Percentiles rank a stretch among this genome's conserved stretches.
These are phyloP conservation scores for Hemicrepidius hirtus DNA, from an alignment of 2,888 invertebrate species.

Conservation along the genomic window DNA sequence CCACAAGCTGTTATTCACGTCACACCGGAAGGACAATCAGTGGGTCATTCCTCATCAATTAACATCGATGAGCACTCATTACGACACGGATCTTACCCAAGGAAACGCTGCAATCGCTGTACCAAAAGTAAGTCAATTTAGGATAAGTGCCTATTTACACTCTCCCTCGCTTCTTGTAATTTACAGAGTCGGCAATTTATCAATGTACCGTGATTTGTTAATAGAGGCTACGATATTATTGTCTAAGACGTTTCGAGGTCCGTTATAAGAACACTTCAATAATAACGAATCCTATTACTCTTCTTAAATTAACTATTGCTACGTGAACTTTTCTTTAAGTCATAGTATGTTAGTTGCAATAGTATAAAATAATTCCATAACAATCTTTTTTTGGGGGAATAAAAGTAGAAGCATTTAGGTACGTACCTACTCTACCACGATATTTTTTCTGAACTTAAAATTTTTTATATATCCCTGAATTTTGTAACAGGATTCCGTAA, in stretches of 20 bases:
- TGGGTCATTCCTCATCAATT: conserved; percentile 53
- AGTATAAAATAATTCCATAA: no score
- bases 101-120: conserved; percentile 68
- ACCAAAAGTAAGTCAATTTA: conserved; percentile 66
- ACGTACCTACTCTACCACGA: no score
- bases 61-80: conserved; percentile 68
- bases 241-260: conserved; percentile 56
- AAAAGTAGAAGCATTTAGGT: neutral
- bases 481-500: no score
- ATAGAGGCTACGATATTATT: conserved; percentile 62
- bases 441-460: no score
- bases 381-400: no score
- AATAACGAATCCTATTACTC: conserved; percentile 40
- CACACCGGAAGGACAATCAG: conserved; percentile 60
- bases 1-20: conserved; percentile 64
- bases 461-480: no score
- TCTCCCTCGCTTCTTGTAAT: conserved; percentile 52
- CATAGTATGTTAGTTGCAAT: no score
- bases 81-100: conserved; percentile 69
- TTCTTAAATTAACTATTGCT: conserved; percentile 40
- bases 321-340: conserved; percentile 23
- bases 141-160: conserved; percentile 52
- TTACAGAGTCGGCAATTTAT: conserved; percentile 57
- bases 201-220: conserved; percentile 63
- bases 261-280: conserved; percentile 43